phyloP scores from a whole-genome alignment of 2,888 invertebrate genomes.

The Heteromyza rotundicornis region DNA sequence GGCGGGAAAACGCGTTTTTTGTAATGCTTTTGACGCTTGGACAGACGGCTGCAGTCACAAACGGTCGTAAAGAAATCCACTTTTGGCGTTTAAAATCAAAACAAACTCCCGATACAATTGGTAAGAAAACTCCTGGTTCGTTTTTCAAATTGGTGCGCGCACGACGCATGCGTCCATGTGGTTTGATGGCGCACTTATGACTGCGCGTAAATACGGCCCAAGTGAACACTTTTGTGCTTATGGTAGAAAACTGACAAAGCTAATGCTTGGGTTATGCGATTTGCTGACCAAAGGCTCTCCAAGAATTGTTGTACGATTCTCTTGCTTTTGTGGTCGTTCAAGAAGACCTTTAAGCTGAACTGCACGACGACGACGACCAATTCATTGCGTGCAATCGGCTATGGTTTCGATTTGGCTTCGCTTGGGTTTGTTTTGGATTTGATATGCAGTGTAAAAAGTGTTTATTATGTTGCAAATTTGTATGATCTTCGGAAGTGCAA shows the following conservation, averaged over 20 bases:
- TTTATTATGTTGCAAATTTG: no score
- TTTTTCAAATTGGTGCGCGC: not conserved
- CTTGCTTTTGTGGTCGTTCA: not conserved
- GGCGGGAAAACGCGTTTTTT: no score
- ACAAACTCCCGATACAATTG: not conserved
- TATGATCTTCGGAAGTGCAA: no score
- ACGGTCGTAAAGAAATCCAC: not conserved
- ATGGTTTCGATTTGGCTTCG: no score
- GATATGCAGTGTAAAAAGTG: no score
- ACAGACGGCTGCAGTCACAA: no score
- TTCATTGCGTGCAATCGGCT: no score
- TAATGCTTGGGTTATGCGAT: not conserved
- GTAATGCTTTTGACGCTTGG: no score
- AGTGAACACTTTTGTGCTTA: not conserved
- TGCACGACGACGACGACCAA: no score
- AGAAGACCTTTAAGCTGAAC: not conserved
- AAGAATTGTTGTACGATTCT: not conserved
- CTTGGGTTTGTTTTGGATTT: no score
- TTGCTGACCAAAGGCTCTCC: not conserved
- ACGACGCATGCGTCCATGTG: conserved; percentile 13
- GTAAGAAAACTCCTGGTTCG: not conserved
- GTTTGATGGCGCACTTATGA: conserved; percentile 22
- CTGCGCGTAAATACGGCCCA: conserved; percentile 21
- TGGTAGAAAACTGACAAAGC: no score
- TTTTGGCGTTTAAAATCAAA: not conserved